A percentile compares a stretch with the other conserved stretches of the same genome.
Evolutionary conservation across 2,113 vertebrate species (phyloP).

Genomic region (Urocitellus parryii): DNA sequence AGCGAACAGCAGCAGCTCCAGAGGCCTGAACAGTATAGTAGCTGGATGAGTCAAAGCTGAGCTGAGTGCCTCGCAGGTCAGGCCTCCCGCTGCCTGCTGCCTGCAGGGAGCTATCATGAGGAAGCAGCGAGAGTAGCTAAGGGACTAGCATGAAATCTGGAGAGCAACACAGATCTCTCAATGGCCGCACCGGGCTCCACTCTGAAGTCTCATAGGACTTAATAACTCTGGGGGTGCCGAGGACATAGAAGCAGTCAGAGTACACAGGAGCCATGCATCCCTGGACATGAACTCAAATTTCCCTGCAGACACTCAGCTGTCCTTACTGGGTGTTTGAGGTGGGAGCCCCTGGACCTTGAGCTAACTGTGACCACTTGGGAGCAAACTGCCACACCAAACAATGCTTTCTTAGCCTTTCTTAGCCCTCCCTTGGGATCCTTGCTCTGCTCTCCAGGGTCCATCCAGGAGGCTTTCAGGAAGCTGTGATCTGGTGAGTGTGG

Average conservation of each 20-base stretch:
- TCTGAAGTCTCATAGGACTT: not conserved
- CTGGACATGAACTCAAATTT: not conserved
- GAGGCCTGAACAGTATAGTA: not conserved
- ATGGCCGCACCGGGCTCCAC: not conserved
- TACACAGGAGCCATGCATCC: accelerated
- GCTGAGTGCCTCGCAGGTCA: not conserved
- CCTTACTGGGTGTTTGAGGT: not conserved
- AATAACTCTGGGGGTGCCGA: not conserved
- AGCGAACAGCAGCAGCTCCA: not conserved
- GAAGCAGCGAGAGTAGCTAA: accelerated
- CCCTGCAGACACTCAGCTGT: not conserved
- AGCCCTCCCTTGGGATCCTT: not conserved
- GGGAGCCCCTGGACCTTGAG: not conserved
- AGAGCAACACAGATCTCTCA: accelerated
- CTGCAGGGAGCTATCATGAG: not conserved
- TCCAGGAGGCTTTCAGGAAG: not conserved
- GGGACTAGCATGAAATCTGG: no score
- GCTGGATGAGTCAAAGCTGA: not conserved
- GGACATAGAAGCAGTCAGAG: not conserved
- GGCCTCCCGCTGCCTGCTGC: not conserved
- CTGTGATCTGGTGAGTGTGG: no score
- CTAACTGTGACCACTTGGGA: not conserved
- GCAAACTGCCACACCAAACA: not conserved
- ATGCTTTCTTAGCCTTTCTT: not conserved
- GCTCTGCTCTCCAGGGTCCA: not conserved